Base-by-base conservation (phyloP, 2,888 invertebrate genomes). In the Spisula subtruncata region DNA sequence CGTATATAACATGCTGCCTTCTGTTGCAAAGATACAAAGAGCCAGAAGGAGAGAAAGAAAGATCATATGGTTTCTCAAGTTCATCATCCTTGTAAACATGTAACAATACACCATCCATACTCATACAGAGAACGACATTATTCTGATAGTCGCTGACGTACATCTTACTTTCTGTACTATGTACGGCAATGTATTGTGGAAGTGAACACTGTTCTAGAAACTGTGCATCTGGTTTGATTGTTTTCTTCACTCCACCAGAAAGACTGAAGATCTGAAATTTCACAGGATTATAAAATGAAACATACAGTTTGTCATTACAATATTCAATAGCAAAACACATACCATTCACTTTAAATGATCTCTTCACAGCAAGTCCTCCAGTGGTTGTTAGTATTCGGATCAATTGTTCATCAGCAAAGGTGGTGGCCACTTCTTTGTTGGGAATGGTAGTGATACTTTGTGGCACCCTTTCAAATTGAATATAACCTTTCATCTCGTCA, bases 101-200 rank as follows among this genome's bases (percentile, higher is more conserved):
- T 83, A 83, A 1, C 60, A 83, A 25, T 14, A 46, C 48, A 18
- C 81, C 46, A 48, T 81, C 20, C 81, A 81, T 81, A 81, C 48
- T 20, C 81, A 81, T 41, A 29, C 81, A 54, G 4, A 82, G 0
- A 10, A 82, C 29, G 5, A 54, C 54, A 12, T 82, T 51, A 16
- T n/a, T 82, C 20, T 82, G n/a, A 54, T 29, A 82, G 54, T 82
- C 81, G 10, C 54, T 54, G 10, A 82, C 32, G 25, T 82, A 82
- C 32, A 82, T 51, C 10, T 32, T 16, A 54, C 54, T 82, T 51
- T 54, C 81, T 10, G 18, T 51, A 14, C 14, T n/a, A 54, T 54
- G 51, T 54, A 82, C 81, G 51, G 81, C 81, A 6, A 54, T 82
- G 14, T 29, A 32, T 10, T 54, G 8, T 54, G 81, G 81, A 54